Evolutionary conservation across 2,888 invertebrate genomes (phyloP).

Genomic region (Philopedon plagiatum): DNA sequence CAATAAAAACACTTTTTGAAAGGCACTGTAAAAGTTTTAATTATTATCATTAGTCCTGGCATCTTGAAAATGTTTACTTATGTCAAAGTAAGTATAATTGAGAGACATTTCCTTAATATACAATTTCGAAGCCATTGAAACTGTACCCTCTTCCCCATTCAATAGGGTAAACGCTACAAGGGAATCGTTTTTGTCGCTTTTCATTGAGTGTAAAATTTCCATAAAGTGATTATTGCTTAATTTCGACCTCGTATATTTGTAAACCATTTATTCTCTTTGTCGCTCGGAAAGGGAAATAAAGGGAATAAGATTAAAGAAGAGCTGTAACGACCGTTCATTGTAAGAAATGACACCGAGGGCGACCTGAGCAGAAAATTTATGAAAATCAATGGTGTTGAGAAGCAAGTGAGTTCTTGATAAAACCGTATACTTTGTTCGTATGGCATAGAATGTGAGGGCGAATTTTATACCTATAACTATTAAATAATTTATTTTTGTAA

Average conservation of each 20-base stretch:
- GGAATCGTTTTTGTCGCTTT: conserved; percentile 40
- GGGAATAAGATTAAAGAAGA: conserved; percentile 40
- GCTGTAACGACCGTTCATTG: conserved; percentile 44
- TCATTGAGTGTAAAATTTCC: conserved; percentile 58
- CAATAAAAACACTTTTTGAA: no score
- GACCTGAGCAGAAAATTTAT: conserved; percentile 35
- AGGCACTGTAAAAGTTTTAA: no score
- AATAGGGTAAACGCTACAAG: conserved; percentile 17
- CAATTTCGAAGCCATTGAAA: conserved; percentile 18
- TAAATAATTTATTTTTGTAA: no score
- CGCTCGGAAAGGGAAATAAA: conserved; percentile 38
- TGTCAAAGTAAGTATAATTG: neutral
- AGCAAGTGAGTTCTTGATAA: conserved; percentile 17
- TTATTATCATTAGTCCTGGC: neutral
- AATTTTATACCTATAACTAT: no score
- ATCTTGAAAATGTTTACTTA: conserved; percentile 13
- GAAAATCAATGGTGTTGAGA: conserved; percentile 26
- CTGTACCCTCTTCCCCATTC: conserved; percentile 13
- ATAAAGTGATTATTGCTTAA: conserved; percentile 62
- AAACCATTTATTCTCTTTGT: conserved; percentile 52
- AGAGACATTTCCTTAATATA: conserved; percentile 18
- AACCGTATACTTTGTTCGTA: conserved; percentile 1
- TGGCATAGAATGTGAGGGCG: no score
- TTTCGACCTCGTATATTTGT: conserved; percentile 56
- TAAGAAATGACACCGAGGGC: conserved; percentile 41